Percentiles rank a stretch among this genome's conserved stretches.
These are phyloP conservation scores for Halcyon senegalensis DNA, from an alignment of 2,113 vertebrate genomes.

Conservation along the genomic window DNA sequence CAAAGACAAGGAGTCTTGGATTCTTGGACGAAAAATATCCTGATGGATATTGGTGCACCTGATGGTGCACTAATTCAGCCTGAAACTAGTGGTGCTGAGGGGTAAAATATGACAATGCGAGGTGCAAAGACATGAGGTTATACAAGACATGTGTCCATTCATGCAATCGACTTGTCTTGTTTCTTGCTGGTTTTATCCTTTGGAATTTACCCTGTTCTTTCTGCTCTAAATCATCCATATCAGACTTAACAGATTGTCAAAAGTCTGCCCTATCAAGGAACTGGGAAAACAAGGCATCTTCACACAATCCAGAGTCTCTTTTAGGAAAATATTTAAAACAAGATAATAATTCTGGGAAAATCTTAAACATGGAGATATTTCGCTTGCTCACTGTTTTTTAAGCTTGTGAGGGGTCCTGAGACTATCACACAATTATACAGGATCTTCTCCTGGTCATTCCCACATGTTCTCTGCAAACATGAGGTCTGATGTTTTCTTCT, in stretches of 20 bases:
- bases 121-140: not conserved
- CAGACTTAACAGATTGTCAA: not conserved
- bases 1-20: not conserved
- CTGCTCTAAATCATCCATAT: not conserved
- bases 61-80: not conserved
- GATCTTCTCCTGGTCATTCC: not conserved
- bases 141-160: not conserved
- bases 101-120: not conserved
- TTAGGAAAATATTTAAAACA: not conserved
- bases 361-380: not conserved
- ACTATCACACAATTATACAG: not conserved
- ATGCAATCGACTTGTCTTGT: rapidly evolving
- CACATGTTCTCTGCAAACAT: rapidly evolving
- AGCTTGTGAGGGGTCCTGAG: not conserved
- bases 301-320: not conserved
- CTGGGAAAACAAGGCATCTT: not conserved
- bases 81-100: not conserved
- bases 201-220: not conserved
- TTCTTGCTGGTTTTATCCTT: not conserved
- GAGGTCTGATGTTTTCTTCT: not conserved
- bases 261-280: not conserved
- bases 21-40: not conserved
- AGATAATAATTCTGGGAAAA: not conserved
- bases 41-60: too few relatives aligned
- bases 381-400: not conserved